These are phyloP conservation scores for Craseonycteris thonglongyai DNA, from an alignment of 2,113 vertebrate species.

Conservation along the genomic window DNA sequence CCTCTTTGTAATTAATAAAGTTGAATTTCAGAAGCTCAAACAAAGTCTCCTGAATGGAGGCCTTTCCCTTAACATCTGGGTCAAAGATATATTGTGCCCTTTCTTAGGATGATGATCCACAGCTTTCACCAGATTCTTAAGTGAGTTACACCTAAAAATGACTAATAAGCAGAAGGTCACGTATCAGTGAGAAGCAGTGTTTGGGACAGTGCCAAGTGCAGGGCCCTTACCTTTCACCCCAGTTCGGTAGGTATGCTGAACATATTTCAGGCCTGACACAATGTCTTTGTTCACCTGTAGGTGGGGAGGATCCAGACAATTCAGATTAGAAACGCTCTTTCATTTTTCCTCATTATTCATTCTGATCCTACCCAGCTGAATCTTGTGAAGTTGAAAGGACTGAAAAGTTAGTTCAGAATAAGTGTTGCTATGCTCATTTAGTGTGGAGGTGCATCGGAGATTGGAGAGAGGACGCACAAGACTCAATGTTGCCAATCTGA, in stretches of 20 bases:
- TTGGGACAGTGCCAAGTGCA: not conserved
- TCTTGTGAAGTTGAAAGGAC: not conserved
- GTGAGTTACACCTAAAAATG: not conserved
- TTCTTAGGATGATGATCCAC: not conserved
- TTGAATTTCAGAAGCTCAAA: not conserved
- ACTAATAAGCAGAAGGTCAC: not conserved
- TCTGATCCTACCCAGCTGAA: not conserved
- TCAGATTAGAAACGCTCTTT: not conserved
- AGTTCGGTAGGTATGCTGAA: slow-evolving; percentile 82
- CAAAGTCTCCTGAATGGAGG: not conserved
- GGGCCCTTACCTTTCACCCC: slow-evolving; percentile 81
- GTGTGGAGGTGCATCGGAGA: not conserved
- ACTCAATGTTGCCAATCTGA: not conserved
- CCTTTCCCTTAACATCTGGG: not conserved
- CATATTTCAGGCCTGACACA: slow-evolving; percentile 84
- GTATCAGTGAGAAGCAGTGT: not conserved
- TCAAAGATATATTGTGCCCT: not conserved
- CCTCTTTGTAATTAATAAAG: not conserved
- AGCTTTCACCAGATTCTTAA: not conserved
- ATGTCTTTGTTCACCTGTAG: slow-evolving; percentile 85
- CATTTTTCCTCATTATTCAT: not conserved
- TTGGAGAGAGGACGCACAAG: not conserved
- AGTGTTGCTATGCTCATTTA: not conserved
- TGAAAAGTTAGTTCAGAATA: not conserved
- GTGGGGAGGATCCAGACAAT: not conserved